A percentile compares a stretch with the other conserved stretches of the same genome.
Evolutionary conservation across 2,888 invertebrate genomes (phyloP).

Genomic region (Syrphus vitripennis): DNA sequence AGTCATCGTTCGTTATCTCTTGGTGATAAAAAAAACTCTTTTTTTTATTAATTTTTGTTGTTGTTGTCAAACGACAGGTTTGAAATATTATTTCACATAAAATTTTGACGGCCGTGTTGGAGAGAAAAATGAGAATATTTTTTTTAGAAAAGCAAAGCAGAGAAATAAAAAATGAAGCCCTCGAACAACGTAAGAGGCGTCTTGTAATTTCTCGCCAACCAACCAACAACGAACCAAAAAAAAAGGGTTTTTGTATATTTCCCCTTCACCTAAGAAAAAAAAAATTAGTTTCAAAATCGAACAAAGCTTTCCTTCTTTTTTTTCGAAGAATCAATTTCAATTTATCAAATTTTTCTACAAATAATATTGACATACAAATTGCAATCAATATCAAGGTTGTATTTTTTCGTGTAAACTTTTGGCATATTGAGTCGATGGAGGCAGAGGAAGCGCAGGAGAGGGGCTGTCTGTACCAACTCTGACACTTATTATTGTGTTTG

Average conservation of each 20-base stretch:
- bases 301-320: conserved; percentile 6
- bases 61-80: conserved; percentile 28
- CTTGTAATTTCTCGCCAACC: neutral
- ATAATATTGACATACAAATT: conserved; percentile 14
- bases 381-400: conserved; percentile 28
- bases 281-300: neutral
- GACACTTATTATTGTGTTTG: neutral
- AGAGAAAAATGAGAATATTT: neutral
- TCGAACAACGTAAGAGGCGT: neutral
- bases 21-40: neutral
- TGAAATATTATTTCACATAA: conserved; percentile 59
- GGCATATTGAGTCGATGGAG: neutral
- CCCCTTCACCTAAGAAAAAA: neutral
- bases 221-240: neutral
- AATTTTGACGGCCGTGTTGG: conserved; percentile 41
- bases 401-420: conserved; percentile 21
- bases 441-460: too few relatives aligned
- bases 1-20: neutral
- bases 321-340: neutral
- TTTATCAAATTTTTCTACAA: neutral
- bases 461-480: neutral
- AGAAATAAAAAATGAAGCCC: conserved; percentile 4
- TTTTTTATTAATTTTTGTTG: neutral
- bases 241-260: neutral
- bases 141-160: neutral